Evolutionary conservation across 1,140 invertebrate species (phyloP).

Genomic region (Apis cerana): DNA sequence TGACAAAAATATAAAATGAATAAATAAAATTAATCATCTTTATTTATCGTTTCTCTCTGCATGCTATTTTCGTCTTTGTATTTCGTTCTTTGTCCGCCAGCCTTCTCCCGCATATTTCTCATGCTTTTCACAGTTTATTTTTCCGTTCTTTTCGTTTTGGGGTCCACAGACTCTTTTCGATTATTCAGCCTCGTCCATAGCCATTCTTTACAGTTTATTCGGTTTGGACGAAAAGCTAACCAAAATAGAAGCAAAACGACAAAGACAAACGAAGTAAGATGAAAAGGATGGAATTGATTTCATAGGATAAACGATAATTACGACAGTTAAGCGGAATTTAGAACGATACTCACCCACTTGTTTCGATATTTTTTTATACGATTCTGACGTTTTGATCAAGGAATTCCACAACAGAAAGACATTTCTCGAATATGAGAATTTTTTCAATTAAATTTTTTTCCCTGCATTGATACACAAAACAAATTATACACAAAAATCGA

Average conservation of each 20-base stretch:
- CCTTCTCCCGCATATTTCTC: neutral
- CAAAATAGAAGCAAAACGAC: slow-evolving; percentile 21
- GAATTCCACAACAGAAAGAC: too few relatives aligned
- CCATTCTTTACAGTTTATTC: neutral
- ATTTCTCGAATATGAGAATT: too few relatives aligned
- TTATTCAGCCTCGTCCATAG: neutral
- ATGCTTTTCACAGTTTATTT: neutral
- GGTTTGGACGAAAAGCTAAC: slow-evolving; percentile 2
- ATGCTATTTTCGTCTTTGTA: neutral
- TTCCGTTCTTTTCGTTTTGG: slow-evolving; percentile 17
- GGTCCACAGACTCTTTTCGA: neutral
- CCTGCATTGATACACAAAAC: neutral
- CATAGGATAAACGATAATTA: slow-evolving; percentile 5
- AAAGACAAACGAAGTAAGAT: slow-evolving; percentile 2
- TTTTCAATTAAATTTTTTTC: neutral
- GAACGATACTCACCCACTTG: neutral
- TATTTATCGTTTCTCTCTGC: too few relatives aligned
- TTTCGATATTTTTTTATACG: slow-evolving; percentile 2
- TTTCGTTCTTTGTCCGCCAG: neutral
- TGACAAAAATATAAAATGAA: neutral
- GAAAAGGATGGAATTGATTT: slow-evolving; percentile 22
- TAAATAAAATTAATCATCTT: neutral
- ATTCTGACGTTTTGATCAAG: too few relatives aligned
- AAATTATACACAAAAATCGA: too few relatives aligned
- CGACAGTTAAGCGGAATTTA: neutral